phyloP scores from a whole-genome alignment of 2,797 vertebrate species.

The Pipistrellus nathusii region DNA sequence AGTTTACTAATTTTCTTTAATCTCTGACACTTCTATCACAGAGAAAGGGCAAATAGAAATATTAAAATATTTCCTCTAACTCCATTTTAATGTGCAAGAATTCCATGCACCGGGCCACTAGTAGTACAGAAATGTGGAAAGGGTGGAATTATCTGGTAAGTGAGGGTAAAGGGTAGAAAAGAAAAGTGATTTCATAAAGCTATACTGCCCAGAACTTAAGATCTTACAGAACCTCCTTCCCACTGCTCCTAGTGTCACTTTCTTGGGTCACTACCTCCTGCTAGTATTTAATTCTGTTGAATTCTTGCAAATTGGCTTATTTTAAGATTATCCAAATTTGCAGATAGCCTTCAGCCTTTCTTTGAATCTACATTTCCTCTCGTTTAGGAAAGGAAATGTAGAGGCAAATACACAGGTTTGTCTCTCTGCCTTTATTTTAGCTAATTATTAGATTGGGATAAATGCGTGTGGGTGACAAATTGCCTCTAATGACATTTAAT shows the following conservation, averaged over 20 bases:
- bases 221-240: background rate
- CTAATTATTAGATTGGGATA: slow-evolving; percentile 88
- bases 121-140: background rate
- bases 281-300: slow-evolving; percentile 38
- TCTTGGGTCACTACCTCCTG: background rate
- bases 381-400: slow-evolving; percentile 76
- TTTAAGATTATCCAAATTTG: slow-evolving; percentile 60
- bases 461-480: slow-evolving; percentile 88
- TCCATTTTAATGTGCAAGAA: too few relatives aligned
- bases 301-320: slow-evolving; percentile 51
- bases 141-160: background rate
- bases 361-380: slow-evolving; percentile 73
- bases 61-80: too few relatives aligned
- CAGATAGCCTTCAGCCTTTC: slow-evolving; percentile 3
- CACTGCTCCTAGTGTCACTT: background rate
- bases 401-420: slow-evolving; percentile 82
- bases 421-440: slow-evolving; percentile 85
- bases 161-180: background rate
- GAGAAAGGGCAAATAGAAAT: too few relatives aligned
- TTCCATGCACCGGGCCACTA: too few relatives aligned
- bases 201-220: background rate
- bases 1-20: too few relatives aligned
- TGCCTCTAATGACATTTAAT: slow-evolving; percentile 89
- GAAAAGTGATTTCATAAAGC: background rate
- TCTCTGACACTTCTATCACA: too few relatives aligned